Conservation (phyloP, 2,888 invertebrate species). For the Ornithoptera alexandrae region DNA sequence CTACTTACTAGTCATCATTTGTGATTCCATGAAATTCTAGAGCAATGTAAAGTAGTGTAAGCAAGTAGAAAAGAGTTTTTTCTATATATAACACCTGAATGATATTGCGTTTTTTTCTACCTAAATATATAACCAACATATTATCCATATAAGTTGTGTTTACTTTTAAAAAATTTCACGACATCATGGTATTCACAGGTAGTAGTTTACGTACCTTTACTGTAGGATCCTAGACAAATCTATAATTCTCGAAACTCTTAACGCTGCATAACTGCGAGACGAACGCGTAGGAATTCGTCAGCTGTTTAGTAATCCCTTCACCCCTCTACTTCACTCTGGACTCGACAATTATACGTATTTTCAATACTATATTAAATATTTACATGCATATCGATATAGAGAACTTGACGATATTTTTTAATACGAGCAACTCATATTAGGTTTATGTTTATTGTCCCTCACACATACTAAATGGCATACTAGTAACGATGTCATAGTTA, state of each 20-base stretch:
- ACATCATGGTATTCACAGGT: conserved; percentile 2
- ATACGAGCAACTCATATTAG: background rate
- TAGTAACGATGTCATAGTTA: too few species aligned
- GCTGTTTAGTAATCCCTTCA: conserved; percentile 71
- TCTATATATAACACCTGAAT: background rate
- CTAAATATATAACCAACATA: too few species aligned
- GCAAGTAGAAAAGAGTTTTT: background rate
- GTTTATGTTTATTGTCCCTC: too few species aligned
- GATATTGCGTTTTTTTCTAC: background rate
- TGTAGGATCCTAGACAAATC: conserved; percentile 37
- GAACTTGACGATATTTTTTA: background rate
- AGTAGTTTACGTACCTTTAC: conserved; percentile 26
- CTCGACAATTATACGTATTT: conserved; percentile 6
- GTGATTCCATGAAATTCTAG: background rate
- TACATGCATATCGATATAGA: background rate
- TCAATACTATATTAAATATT: background rate
- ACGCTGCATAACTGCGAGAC: conserved; percentile 62
- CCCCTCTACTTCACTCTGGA: conserved; percentile 10
- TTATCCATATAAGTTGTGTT: background rate
- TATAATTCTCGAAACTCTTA: conserved; percentile 59
- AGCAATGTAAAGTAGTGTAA: background rate
- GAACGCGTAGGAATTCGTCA: conserved; percentile 68
- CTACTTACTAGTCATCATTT: background rate
- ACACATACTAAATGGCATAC: too few species aligned
- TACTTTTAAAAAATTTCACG: background rate